Conservation (phyloP, 2,888 invertebrate species). For the Petrolisthes manimaculis region DNA sequence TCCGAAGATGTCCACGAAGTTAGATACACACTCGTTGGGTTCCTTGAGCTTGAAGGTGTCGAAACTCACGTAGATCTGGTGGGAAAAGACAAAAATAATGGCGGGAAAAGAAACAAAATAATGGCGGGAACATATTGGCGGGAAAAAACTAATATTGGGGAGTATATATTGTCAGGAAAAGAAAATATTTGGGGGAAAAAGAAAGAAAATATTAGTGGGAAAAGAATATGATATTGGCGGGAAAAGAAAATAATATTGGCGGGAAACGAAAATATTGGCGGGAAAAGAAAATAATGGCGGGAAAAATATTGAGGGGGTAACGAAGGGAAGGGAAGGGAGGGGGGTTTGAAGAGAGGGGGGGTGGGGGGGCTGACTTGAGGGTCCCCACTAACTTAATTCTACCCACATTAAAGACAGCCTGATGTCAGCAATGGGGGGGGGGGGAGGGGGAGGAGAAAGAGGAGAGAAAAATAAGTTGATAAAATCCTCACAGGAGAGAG, state of each 20-base stretch:
- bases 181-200: background rate
- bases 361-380: background rate
- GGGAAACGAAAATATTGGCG: background rate
- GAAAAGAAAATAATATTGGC: background rate
- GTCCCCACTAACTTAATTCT: background rate
- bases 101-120: background rate
- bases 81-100: constrained; percentile 27
- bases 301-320: background rate
- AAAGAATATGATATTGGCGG: background rate
- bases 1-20: constrained; percentile 82
- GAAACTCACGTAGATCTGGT: constrained; percentile 80
- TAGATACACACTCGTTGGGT: constrained; percentile 83
- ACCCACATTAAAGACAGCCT: background rate
- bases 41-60: constrained; percentile 77
- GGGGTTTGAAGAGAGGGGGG: background rate
- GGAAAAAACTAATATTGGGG: background rate
- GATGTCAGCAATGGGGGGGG: background rate
- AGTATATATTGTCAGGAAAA: background rate
- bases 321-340: background rate
- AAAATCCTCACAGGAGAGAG: background rate
- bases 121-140: background rate
- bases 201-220: background rate
- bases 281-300: background rate
- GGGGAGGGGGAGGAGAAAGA: background rate
- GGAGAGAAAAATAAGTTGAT: background rate